These are phyloP conservation scores for Pseudopodoces humilis DNA, from an alignment of 2,113 vertebrate genomes.

Conservation along the genomic window DNA sequence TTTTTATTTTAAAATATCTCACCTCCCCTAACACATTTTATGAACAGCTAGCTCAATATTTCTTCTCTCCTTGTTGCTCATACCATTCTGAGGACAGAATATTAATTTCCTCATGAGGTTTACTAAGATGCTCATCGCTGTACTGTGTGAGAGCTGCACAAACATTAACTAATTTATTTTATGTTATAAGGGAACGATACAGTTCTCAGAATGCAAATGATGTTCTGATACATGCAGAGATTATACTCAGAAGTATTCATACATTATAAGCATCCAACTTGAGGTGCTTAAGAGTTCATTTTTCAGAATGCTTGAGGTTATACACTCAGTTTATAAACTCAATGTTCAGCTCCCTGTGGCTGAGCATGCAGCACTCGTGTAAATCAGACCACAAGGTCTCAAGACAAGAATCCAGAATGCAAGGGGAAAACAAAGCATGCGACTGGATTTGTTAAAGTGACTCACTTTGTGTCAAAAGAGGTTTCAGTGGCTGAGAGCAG, in stretches of 20 bases:
- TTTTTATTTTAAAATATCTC: neutral
- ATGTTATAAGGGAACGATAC: slow-evolving; percentile 9
- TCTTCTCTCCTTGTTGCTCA: neutral
- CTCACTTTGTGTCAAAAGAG: neutral
- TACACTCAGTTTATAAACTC: neutral
- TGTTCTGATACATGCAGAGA: slow-evolving; percentile 2
- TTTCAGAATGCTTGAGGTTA: neutral
- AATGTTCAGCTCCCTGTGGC: neutral
- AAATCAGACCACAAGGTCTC: neutral
- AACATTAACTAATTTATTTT: slow-evolving; percentile 35
- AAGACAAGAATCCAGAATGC: neutral
- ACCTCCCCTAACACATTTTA: neutral
- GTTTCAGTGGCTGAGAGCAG: neutral
- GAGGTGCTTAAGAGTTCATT: neutral
- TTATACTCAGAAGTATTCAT: slow-evolving; percentile 1
- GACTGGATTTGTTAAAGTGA: neutral
- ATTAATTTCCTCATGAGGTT: slow-evolving; percentile 43
- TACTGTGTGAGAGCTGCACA: neutral
- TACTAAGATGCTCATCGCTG: neutral
- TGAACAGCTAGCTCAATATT: neutral
- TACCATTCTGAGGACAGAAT: slow-evolving; percentile 22
- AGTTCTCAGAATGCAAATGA: slow-evolving; percentile 30
- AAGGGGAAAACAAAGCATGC: neutral
- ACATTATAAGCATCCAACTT: neutral
- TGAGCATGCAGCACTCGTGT: neutral